Base-by-base conservation (phyloP, 2,888 invertebrate genomes). In the Agelastica alni region DNA sequence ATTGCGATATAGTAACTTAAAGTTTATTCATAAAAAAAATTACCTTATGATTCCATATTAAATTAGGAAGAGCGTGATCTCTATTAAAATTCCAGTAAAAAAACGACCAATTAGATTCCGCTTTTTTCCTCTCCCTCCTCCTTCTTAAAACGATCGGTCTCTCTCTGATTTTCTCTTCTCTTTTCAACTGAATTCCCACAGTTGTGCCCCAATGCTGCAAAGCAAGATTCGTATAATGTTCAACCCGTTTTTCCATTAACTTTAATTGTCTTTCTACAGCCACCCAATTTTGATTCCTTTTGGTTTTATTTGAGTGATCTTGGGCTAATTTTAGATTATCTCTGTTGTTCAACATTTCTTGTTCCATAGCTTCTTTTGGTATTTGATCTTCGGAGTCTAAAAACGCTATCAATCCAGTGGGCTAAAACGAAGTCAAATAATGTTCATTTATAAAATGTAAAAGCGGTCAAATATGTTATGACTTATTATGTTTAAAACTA, bases 21-120 rank as follows among this genome's bases (percentile, higher is more conserved):
- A n/a, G n/a, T n/a, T n/a, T n/a, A n/a, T n/a, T n/a, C n/a, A n/a
- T n/a, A n/a, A n/a, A n/a, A n/a, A n/a, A n/a, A 31, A 17, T 32
- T 68, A 91, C 92, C 77, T 96, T 96, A 72, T 96, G 96, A 77
- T 99, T 99, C 99, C 99, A 99, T 70, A 99, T 96, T 31, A 99
- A 83, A 79, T 98, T 96, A 0, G 98, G 94, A 75, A 94, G 84
- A 52, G 93, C 89, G 74, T 98, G 98, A 79, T 99, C 96, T 71
- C 86, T 86, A 71, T 86, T 86, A 78, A 99, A 99, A 78, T 94
- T 91, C 77, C 93, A 94, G 79, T 95, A 98, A 80, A 99, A 97
- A 63, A 94, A 81, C 44, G 87, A 85, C 93, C 96, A 96, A 79
- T 96, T 96, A 13, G 90, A 88, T 67, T 86, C 87, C 44, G 89